Conservation (phyloP, 2,113 vertebrate species). For the rabbit (Oryctolagus cuniculus) region mOryCun1.1 NC_091434.1:22850001-22850500, state of each 20-base stretch:
- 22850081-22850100: neutral
- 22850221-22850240: neutral
- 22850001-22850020: rapidly evolving
- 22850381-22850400: neutral
- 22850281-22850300: neutral
- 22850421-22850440: neutral
- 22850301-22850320: neutral
- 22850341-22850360: neutral
- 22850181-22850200: neutral
- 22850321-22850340: neutral
- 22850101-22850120: constrained; percentile 22
- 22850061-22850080: too few relatives aligned
- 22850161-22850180: neutral
- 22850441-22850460: constrained; percentile 26
- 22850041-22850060: neutral
- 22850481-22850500: neutral
- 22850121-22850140: neutral
- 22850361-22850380: neutral
- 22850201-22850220: neutral
- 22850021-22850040: neutral
- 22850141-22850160: too few relatives aligned
- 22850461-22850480: neutral
- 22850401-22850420: neutral
- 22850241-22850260: neutral
- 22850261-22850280: neutral